Conservation (phyloP, 2,113 vertebrate genomes). For the Tapirus terrestris region DNA sequence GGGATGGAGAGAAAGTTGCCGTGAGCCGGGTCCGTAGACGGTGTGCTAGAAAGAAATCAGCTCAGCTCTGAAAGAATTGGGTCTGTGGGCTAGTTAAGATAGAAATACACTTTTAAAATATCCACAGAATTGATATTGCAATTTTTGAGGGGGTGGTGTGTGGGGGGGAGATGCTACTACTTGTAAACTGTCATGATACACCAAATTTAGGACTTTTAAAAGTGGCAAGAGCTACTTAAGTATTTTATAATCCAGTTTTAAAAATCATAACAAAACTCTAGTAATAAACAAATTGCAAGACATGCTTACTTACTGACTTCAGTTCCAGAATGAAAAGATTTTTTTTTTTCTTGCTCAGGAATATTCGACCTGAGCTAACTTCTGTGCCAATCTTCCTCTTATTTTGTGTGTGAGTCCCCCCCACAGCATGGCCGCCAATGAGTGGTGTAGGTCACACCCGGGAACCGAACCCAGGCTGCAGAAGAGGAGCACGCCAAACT, state of each 20-base stretch:
- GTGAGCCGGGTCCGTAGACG: not conserved
- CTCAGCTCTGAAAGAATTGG: constrained; percentile 19
- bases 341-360: no score
- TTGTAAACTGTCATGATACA: not conserved
- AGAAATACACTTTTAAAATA: constrained; percentile 65
- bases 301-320: not conserved
- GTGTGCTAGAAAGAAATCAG: not conserved
- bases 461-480: no score
- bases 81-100: constrained; percentile 41
- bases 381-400: no score
- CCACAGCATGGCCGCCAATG: no score
- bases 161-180: not conserved
- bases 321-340: not conserved
- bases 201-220: not conserved
- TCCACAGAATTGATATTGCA: not conserved
- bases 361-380: no score
- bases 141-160: not conserved
- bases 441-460: no score
- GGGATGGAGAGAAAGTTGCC: not conserved
- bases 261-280: not conserved
- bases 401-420: no score
- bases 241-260: not conserved
- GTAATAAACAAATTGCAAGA: not conserved
- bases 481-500: no score
- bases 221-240: not conserved